These are phyloP conservation scores for Tenodera sinensis DNA, from an alignment of 2,888 invertebrate species.

Conservation along the genomic window DNA sequence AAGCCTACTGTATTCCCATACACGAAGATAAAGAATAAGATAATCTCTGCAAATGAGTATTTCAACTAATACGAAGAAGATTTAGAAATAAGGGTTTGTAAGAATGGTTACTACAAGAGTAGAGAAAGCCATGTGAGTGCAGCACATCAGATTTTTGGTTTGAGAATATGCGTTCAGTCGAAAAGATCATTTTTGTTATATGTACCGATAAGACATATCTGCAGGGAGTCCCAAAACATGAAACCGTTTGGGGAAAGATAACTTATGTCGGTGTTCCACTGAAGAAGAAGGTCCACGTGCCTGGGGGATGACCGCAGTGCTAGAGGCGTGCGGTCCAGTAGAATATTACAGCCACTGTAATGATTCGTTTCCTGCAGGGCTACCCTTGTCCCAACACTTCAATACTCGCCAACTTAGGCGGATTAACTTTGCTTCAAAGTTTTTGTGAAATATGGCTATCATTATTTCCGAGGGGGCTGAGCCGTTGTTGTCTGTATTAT, in stretches of 20 bases:
- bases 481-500: background rate
- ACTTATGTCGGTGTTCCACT: background rate
- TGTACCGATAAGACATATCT: too few species aligned
- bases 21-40: too few species aligned
- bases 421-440: conserved; percentile 11
- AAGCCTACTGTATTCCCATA: too few species aligned
- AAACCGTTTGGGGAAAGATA: background rate
- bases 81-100: too few species aligned
- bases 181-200: too few species aligned
- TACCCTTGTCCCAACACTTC: background rate
- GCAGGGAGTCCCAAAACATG: background rate
- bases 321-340: background rate
- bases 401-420: background rate
- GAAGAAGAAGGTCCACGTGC: background rate
- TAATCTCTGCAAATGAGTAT: too few species aligned
- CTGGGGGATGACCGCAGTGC: background rate
- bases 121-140: too few species aligned
- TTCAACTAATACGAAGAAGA: too few species aligned
- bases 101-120: too few species aligned
- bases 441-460: conserved; percentile 14
- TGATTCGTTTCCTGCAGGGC: conserved; percentile 5
- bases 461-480: background rate
- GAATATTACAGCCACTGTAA: conserved; percentile 1
- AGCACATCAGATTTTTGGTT: too few species aligned
- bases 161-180: too few species aligned